Conservation (phyloP, 2,888 invertebrate genomes). For the Tridacna crocea region DNA sequence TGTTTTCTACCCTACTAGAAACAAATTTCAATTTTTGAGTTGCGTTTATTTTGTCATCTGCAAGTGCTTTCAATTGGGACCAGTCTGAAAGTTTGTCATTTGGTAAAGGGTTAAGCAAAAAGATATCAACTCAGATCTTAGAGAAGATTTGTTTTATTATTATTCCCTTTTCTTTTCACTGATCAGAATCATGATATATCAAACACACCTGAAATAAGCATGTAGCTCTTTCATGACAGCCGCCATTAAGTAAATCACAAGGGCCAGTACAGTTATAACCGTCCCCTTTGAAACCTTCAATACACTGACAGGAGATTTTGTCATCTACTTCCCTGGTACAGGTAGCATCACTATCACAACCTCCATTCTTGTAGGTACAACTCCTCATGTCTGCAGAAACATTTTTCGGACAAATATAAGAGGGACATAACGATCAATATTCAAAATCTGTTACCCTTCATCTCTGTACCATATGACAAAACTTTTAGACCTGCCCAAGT, state of each 20-base stretch:
- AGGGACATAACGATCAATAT: not conserved
- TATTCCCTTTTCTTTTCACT: too few relatives aligned
- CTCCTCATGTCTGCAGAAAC: constrained; percentile 63
- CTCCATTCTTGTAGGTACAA: constrained; percentile 74
- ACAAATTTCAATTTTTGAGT: too few relatives aligned
- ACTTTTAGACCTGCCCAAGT: not conserved
- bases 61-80: too few relatives aligned
- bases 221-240: constrained; percentile 70
- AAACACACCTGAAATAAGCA: constrained; percentile 65
- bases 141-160: too few relatives aligned
- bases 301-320: constrained; percentile 67
- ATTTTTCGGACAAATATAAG: not conserved
- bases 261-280: constrained; percentile 70
- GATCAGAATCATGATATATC: too few relatives aligned
- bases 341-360: constrained; percentile 69
- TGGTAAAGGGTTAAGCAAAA: too few relatives aligned
- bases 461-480: not conserved
- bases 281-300: constrained; percentile 68
- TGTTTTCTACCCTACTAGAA: too few relatives aligned
- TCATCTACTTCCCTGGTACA: constrained; percentile 54
- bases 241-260: constrained; percentile 71
- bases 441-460: too few relatives aligned
- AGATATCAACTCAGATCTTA: too few relatives aligned
- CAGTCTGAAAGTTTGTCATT: too few relatives aligned
- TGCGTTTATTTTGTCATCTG: too few relatives aligned